Percentiles rank a stretch among this genome's conserved stretches.
Evolutionary conservation across 1,140 invertebrate genomes (phyloP).

Genomic region (Helicoverpa zea): DNA sequence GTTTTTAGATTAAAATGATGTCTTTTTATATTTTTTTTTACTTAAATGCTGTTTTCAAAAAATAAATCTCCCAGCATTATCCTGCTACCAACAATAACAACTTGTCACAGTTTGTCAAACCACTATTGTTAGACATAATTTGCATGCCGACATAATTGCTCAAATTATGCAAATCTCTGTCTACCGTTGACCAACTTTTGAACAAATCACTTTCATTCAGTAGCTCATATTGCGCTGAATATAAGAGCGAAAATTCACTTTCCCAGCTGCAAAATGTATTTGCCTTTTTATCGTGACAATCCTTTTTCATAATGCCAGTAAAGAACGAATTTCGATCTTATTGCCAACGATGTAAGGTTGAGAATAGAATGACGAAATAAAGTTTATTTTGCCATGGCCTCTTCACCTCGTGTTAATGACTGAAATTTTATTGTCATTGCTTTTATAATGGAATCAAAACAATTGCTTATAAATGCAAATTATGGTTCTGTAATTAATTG

Average conservation of each 20-base stretch:
- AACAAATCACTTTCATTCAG: background rate
- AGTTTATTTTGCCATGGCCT: background rate
- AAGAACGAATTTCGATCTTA: background rate
- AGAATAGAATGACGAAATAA: background rate
- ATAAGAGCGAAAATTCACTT: background rate
- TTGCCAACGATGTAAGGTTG: background rate
- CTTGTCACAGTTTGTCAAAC: conserved; percentile 45
- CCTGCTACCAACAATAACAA: background rate
- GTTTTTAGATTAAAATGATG: no score
- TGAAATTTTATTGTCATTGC: conserved; percentile 40
- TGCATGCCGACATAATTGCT: conserved; percentile 57
- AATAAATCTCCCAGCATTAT: background rate
- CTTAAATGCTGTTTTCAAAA: background rate
- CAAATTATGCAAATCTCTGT: conserved; percentile 58
- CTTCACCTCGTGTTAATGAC: conserved; percentile 7
- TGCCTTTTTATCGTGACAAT: conserved; percentile 4
- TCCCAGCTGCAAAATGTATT: background rate
- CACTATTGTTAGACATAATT: conserved; percentile 55
- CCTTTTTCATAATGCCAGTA: background rate
- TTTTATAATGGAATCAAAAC: conserved; percentile 4
- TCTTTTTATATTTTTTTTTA: no score
- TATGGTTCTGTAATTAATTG: conserved; percentile 2
- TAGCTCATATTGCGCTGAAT: background rate
- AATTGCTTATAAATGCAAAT: conserved; percentile 36
- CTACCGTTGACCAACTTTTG: background rate